phyloP scores from a whole-genome alignment of 30 jellyfish, hydroid and myxozoan genomes.

The Haliclystus octoradiatus region DNA sequence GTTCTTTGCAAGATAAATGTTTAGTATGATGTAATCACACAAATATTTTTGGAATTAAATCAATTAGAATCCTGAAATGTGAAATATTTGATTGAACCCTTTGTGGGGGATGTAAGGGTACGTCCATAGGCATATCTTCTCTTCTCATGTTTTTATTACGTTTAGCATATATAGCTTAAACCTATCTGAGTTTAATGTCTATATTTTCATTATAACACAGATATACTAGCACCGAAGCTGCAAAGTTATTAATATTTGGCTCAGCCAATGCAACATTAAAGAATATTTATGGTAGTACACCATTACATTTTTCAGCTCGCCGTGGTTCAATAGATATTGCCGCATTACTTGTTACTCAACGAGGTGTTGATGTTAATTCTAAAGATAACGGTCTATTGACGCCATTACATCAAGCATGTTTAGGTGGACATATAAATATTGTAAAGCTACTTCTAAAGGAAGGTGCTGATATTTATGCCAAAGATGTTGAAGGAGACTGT shows the following conservation, averaged over 20 bases:
- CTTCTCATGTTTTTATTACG: too few relatives aligned
- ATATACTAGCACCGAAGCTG: slow-evolving; percentile 50
- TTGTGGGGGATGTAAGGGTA: too few relatives aligned
- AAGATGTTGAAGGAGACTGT: slow-evolving; percentile 61
- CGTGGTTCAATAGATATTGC: slow-evolving; percentile 75
- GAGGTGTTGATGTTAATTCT: slow-evolving; percentile 25
- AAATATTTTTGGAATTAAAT: too few relatives aligned
- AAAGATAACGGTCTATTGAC: slow-evolving; percentile 49
- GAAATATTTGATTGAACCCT: too few relatives aligned
- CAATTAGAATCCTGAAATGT: too few relatives aligned
- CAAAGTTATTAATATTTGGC: slow-evolving; percentile 39
- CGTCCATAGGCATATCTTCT: too few relatives aligned
- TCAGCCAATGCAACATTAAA: slow-evolving; percentile 40
- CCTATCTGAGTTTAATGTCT: too few relatives aligned
- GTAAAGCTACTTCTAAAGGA: slow-evolving; percentile 25
- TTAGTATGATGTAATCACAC: too few relatives aligned
- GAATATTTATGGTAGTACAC: slow-evolving; percentile 59
- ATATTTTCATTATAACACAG: slow-evolving; percentile 5
- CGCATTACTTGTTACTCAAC: slow-evolving; percentile 27
- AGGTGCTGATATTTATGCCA: slow-evolving; percentile 60
- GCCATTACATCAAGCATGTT: slow-evolving; percentile 73
- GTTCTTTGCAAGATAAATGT: too few relatives aligned
- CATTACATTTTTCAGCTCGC: slow-evolving; percentile 74
- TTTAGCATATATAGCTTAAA: too few relatives aligned
- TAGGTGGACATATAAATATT: slow-evolving; percentile 70